These are phyloP conservation scores for Agapetus fuscipes DNA, from an alignment of 2,888 invertebrate genomes.

Conservation along the genomic window DNA sequence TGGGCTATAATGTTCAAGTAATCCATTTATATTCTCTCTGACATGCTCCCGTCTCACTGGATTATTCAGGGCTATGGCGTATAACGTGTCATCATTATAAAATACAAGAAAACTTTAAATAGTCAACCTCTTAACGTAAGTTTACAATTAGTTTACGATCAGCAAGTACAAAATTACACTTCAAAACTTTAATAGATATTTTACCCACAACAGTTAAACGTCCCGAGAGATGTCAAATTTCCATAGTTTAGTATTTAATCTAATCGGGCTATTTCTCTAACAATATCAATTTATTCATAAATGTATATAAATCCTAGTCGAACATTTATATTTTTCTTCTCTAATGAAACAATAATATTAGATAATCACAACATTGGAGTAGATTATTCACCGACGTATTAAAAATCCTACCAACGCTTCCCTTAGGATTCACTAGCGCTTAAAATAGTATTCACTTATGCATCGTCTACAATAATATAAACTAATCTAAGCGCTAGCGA, in stretches of 20 bases:
- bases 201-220: constrained; percentile 46
- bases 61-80: constrained; percentile 7
- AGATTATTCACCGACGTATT: constrained; percentile 20
- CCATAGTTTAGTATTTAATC: too few species aligned
- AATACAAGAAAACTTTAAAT: constrained; percentile 7
- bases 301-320: constrained; percentile 12
- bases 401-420: too few species aligned
- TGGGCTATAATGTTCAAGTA: too few species aligned
- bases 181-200: constrained; percentile 37
- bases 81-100: too few species aligned
- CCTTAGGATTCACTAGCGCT: constrained; percentile 13
- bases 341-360: constrained; percentile 19
- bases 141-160: constrained; percentile 7
- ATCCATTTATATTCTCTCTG: too few species aligned
- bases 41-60: too few species aligned
- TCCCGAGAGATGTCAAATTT: constrained; percentile 39
- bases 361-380: constrained; percentile 23
- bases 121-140: constrained; percentile 7
- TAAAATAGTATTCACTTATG: too few species aligned
- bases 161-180: constrained; percentile 13
- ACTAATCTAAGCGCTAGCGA: too few species aligned
- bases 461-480: too few species aligned
- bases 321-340: constrained; percentile 15
- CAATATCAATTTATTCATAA: constrained; percentile 15
- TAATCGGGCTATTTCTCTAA: constrained; percentile 18